Evolutionary conservation across 2,797 vertebrate genomes (phyloP).

Genomic region (Gymnoscopelus microlampas): DNA sequence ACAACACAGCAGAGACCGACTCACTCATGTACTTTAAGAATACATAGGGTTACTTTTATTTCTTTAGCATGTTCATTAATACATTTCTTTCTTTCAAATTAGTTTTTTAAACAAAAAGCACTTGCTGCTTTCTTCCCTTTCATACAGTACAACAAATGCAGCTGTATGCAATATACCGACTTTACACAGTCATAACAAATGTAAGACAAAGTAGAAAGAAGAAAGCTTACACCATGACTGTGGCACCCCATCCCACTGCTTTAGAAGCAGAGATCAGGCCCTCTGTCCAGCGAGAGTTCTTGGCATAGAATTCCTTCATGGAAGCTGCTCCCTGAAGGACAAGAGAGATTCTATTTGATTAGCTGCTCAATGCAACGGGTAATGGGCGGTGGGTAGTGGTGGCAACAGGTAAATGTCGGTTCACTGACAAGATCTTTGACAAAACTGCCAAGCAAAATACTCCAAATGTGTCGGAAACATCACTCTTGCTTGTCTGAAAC

Average conservation of each 20-base stretch:
- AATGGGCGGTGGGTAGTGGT: too few species aligned
- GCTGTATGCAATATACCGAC: too few species aligned
- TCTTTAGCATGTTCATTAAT: not conserved
- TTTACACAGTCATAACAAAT: too few species aligned
- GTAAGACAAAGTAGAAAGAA: slow-evolving; percentile 4
- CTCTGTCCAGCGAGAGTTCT: slow-evolving; percentile 98
- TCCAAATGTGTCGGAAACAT: too few species aligned
- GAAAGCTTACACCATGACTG: slow-evolving; percentile 90
- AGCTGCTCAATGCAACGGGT: too few species aligned
- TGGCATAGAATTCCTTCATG: slow-evolving; percentile 96
- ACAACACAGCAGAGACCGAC: not conserved
- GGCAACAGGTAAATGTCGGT: too few species aligned
- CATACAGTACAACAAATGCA: too few species aligned
- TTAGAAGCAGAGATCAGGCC: slow-evolving; percentile 98
- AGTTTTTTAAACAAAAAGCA: not conserved
- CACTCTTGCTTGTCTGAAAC: too few species aligned
- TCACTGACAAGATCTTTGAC: too few species aligned
- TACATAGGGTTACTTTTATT: not conserved
- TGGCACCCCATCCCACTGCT: slow-evolving; percentile 97
- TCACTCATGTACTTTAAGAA: not conserved
- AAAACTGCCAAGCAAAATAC: too few species aligned
- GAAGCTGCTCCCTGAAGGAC: slow-evolving; percentile 89
- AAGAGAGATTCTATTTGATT: not conserved
- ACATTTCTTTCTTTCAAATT: not conserved
- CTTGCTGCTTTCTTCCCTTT: too few species aligned